Conservation (phyloP, 2,113 vertebrate species). For the Hoplias malabaricus region DNA sequence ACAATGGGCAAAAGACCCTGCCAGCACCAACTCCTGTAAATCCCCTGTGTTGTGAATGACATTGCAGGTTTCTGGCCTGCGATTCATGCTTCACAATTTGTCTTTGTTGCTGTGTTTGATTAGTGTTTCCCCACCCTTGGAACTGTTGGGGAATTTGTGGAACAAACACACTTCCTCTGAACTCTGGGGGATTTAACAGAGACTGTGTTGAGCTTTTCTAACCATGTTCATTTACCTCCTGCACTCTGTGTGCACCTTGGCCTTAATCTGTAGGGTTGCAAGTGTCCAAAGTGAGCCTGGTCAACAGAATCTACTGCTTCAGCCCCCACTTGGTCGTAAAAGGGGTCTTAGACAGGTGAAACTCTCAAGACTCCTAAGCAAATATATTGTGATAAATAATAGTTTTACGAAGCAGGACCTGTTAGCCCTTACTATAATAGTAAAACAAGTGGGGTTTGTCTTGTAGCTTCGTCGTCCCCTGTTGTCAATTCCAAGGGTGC, state of each 20-base stretch:
- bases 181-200: slow-evolving; percentile 44
- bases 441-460: background rate
- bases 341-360: slow-evolving; percentile 92
- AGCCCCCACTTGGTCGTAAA: slow-evolving; percentile 92
- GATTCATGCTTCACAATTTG: slow-evolving; percentile 61
- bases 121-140: slow-evolving; percentile 23
- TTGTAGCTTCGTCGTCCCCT: slow-evolving; percentile 89
- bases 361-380: background rate
- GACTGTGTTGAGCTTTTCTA: slow-evolving; percentile 7
- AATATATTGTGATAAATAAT: background rate
- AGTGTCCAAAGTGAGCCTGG: slow-evolving; percentile 98
- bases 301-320: slow-evolving; percentile 92
- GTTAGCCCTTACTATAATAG: background rate
- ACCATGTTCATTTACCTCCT: slow-evolving; percentile 5
- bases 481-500: slow-evolving; percentile 89
- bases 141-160: slow-evolving; percentile 51
- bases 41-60: slow-evolving; percentile 68
- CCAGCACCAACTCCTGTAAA: slow-evolving; percentile 61
- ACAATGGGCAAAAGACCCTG: background rate
- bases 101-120: slow-evolving; percentile 53
- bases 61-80: slow-evolving; percentile 58
- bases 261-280: slow-evolving; percentile 83
- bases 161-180: slow-evolving; percentile 41
- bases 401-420: background rate
- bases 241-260: slow-evolving; percentile 29